These are phyloP conservation scores for Hermodice carunculata DNA, from an alignment of 2,888 invertebrate species.

Conservation along the genomic window DNA sequence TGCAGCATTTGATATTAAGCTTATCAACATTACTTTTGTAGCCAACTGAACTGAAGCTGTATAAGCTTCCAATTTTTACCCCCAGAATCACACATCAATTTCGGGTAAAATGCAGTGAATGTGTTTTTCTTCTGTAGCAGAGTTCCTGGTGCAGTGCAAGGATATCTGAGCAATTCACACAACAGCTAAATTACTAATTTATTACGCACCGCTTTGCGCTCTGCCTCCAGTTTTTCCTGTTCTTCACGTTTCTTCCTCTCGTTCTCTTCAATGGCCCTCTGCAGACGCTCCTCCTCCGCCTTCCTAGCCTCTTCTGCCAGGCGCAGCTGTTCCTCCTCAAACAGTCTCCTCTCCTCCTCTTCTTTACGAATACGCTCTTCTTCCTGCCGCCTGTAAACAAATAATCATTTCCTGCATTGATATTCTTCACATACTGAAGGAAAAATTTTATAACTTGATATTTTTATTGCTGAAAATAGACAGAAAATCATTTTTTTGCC, in stretches of 20 bases:
- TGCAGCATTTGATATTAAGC: neutral
- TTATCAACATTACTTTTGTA: neutral
- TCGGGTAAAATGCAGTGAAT: neutral
- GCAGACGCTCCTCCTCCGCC: slow-evolving; percentile 87
- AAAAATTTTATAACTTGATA: neutral
- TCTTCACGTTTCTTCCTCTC: slow-evolving; percentile 82
- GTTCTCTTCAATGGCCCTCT: slow-evolving; percentile 82
- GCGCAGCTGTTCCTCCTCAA: slow-evolving; percentile 81
- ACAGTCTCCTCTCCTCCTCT: slow-evolving; percentile 85
- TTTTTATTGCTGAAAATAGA: neutral
- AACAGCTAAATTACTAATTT: neutral
- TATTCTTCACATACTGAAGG: neutral
- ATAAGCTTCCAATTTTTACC: no score
- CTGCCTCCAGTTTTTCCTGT: slow-evolving; percentile 59
- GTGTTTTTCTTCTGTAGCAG: neutral
- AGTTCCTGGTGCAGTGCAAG: no score
- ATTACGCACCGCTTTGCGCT: slow-evolving; percentile 54
- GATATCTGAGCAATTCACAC: neutral
- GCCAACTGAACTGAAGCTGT: no score
- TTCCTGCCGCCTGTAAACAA: slow-evolving; percentile 76
- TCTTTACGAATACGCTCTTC: slow-evolving; percentile 80
- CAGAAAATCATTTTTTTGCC: neutral
- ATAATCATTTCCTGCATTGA: neutral
- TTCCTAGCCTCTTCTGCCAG: slow-evolving; percentile 81
- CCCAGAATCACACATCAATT: neutral